Evolutionary conservation across 2,797 vertebrate species (phyloP).

Genomic region (Sebastes variabilis): DNA sequence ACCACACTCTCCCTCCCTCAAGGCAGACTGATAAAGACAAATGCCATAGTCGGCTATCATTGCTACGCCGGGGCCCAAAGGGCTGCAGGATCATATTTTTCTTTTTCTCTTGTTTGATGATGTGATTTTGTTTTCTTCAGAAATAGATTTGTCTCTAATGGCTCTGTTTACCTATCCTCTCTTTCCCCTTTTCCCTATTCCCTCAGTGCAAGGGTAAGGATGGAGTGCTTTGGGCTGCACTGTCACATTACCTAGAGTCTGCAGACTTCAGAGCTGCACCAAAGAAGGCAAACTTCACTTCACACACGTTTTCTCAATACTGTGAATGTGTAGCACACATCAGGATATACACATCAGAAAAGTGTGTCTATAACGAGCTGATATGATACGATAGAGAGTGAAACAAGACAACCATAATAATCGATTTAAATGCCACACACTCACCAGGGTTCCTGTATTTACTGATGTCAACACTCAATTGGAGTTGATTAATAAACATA

Average conservation of each 20-base stretch:
- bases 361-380: neutral
- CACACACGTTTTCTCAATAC: slow-evolving; percentile 11
- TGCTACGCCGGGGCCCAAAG: slow-evolving; percentile 76
- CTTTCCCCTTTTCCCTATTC: slow-evolving; percentile 61
- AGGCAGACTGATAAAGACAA: slow-evolving; percentile 87
- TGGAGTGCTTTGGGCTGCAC: slow-evolving; percentile 65
- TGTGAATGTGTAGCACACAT: slow-evolving; percentile 7
- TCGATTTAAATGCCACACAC: slow-evolving; percentile 12
- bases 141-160: slow-evolving; percentile 89
- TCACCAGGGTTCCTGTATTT: slow-evolving; percentile 3
- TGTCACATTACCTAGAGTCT: slow-evolving; percentile 63
- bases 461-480: slow-evolving; percentile 15
- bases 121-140: slow-evolving; percentile 89
- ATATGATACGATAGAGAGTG: neutral
- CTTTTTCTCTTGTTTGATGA: slow-evolving; percentile 87
- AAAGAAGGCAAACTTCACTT: slow-evolving; percentile 39
- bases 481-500: slow-evolving; percentile 8
- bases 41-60: slow-evolving; percentile 85
- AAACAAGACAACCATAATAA: slow-evolving; percentile 13
- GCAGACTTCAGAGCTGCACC: slow-evolving; percentile 48
- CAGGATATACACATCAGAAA: neutral
- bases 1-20: slow-evolving; percentile 66
- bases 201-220: slow-evolving; percentile 63
- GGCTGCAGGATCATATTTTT: slow-evolving; percentile 84
- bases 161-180: slow-evolving; percentile 85